These are phyloP conservation scores for Notiomystis cincta DNA, from an alignment of 2,113 vertebrate species.

Conservation along the genomic window DNA sequence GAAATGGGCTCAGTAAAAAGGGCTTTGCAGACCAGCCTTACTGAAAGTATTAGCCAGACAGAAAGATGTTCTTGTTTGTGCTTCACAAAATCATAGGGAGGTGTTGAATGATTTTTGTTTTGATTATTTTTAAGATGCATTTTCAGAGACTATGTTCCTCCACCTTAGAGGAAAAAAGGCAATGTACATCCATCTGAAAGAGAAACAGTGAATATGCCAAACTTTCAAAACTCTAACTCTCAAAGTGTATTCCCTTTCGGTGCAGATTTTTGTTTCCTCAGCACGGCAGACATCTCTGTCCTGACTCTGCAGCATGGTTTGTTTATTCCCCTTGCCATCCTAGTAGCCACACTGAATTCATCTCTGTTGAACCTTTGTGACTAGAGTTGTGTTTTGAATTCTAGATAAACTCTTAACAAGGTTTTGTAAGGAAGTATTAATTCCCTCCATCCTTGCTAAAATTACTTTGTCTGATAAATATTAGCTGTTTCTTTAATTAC, in stretches of 20 bases:
- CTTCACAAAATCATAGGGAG: not conserved
- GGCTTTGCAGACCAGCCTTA: not conserved
- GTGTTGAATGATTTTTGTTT: not conserved
- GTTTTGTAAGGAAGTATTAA: not conserved
- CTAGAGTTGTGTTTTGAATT: not conserved
- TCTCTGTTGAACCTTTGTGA: not conserved
- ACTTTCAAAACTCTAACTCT: not conserved
- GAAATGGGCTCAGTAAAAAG: not conserved
- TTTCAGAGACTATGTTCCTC: not conserved
- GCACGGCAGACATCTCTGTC: not conserved
- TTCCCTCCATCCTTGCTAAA: not conserved
- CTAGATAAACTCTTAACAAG: not conserved
- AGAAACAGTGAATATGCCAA: not conserved
- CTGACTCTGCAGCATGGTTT: accelerated
- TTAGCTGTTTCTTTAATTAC: not conserved
- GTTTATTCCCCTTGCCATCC: not conserved
- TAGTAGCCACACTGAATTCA: not conserved
- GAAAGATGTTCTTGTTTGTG: not conserved
- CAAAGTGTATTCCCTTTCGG: not conserved
- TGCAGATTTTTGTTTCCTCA: not conserved
- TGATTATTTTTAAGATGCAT: not conserved
- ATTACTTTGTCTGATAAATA: not conserved
- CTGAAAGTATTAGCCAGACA: not conserved
- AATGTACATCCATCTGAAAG: not conserved
- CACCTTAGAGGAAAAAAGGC: not conserved